These are phyloP conservation scores for Ichneumoninae sp. DNA, from an alignment of 2,888 invertebrate species.

Conservation along the genomic window DNA sequence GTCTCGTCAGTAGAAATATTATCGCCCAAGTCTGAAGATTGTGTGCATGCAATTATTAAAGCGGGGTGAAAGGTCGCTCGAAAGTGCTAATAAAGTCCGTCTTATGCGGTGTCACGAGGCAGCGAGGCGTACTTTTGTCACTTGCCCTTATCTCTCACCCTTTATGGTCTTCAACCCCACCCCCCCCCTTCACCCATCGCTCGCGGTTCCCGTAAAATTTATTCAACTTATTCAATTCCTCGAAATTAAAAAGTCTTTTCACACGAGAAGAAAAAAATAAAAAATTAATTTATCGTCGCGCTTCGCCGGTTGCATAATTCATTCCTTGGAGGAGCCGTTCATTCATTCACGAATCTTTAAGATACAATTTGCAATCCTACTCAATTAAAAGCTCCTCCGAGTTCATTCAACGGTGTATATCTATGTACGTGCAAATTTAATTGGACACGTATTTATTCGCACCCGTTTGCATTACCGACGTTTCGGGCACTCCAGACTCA, in stretches of 20 bases:
- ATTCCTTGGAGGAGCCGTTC: background rate
- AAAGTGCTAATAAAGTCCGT: constrained; percentile 49
- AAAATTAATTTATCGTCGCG: constrained; percentile 4
- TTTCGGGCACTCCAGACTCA: too few relatives aligned
- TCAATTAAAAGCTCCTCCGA: constrained; percentile 34
- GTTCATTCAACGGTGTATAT: background rate
- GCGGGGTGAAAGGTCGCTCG: background rate
- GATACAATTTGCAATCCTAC: constrained; percentile 5
- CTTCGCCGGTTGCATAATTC: background rate
- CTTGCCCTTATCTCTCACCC: constrained; percentile 45
- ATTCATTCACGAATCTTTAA: constrained; percentile 28
- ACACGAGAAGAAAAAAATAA: constrained; percentile 12
- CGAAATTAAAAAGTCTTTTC: constrained; percentile 39
- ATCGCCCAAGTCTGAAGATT: background rate
- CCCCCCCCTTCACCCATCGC: background rate
- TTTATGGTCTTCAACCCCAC: background rate
- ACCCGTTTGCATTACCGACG: too few relatives aligned
- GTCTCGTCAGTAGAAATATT: background rate
- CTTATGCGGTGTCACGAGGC: constrained; percentile 57
- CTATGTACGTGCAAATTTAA: background rate
- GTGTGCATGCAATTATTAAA: constrained; percentile 19
- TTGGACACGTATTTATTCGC: background rate
- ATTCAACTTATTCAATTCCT: constrained; percentile 57
- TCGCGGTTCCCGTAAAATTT: constrained; percentile 26
- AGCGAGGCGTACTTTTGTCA: constrained; percentile 10